Conservation (phyloP, 2,888 invertebrate genomes). For the Empis livida region DNA sequence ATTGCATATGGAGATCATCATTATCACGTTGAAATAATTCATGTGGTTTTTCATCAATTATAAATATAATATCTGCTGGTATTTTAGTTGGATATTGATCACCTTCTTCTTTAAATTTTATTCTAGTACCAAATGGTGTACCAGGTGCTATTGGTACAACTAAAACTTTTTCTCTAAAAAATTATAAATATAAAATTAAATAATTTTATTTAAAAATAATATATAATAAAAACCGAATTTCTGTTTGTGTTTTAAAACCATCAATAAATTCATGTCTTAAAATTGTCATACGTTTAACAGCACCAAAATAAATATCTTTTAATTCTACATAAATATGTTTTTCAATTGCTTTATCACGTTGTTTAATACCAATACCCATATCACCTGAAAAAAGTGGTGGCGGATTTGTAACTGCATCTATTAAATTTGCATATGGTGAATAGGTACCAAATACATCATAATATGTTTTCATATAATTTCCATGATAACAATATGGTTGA, state of each 20-base stretch:
- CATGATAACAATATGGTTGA: slow-evolving; percentile 68
- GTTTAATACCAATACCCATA: slow-evolving; percentile 49
- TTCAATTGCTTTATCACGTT: slow-evolving; percentile 46
- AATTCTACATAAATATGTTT: slow-evolving; percentile 45
- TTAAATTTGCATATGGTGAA: slow-evolving; percentile 68
- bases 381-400: slow-evolving; percentile 47
- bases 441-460: slow-evolving; percentile 70
- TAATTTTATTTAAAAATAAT: no score
- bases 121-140: slow-evolving; percentile 55
- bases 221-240: slow-evolving; percentile 34
- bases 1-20: slow-evolving; percentile 50
- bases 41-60: slow-evolving; percentile 58
- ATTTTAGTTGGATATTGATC: slow-evolving; percentile 59
- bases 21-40: slow-evolving; percentile 50
- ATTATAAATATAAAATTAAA: not conserved
- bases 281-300: slow-evolving; percentile 73
- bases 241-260: slow-evolving; percentile 46
- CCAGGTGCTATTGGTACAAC: slow-evolving; percentile 64
- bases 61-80: slow-evolving; percentile 59
- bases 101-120: slow-evolving; percentile 64
- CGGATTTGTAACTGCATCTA: slow-evolving; percentile 51
- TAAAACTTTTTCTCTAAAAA: slow-evolving; percentile 50
- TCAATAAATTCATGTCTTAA: slow-evolving; percentile 55
- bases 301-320: slow-evolving; percentile 56
- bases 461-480: slow-evolving; percentile 60